Evolutionary conservation across 2,113 vertebrate species (phyloP), one percentile per base, ranked within the genome.

Genomic region (Vulpes lagopus): DNA sequence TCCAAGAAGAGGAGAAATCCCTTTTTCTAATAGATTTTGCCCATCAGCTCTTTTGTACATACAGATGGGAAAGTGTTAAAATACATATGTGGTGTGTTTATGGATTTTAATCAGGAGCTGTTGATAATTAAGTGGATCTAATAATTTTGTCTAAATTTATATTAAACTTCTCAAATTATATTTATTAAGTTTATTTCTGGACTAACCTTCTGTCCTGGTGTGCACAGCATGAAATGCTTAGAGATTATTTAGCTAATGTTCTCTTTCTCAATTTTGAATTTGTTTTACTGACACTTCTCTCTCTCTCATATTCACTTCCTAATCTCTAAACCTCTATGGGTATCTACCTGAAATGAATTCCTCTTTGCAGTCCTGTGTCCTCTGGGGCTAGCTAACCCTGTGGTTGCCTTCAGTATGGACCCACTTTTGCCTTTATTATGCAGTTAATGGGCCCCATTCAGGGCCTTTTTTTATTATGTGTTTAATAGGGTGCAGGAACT

Each of bases 111-210:
- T 38, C 87, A 71, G 65, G 30, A 38, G 32, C 80, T 67, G 43
- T 78, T 97, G 91, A 94, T 97, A 97, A 95, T 94, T 97, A 96
- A 95, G 49, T 80, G 90, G 80, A 91, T 74, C 67, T 82, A 53
- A 43, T 71, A 78, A 89, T 94, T 95, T 92, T 95, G 94, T 93
- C 83, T 95, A 95, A 97, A 84, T 90, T 92, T 92, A 76, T 93
- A 88, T 97, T 79, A 93, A 85, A 30, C 86, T 91, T 83, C 27
- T 88, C 89, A 73, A 65, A 91, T 93, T 81, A 85, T 78, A 80
- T 95, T 93, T 57, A 55, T 95, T 73, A 83, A 67, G 27, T 92
- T 86, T 90, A 88, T 78, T 95, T 94, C 60, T 89, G 43, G 27
- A 89, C 38, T 62, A 82, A 62, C 81, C 49, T 82, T 82, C 88